These are phyloP conservation scores for Allolobophora icterica DNA, from an alignment of 2,888 invertebrate genomes.

Conservation along the genomic window DNA sequence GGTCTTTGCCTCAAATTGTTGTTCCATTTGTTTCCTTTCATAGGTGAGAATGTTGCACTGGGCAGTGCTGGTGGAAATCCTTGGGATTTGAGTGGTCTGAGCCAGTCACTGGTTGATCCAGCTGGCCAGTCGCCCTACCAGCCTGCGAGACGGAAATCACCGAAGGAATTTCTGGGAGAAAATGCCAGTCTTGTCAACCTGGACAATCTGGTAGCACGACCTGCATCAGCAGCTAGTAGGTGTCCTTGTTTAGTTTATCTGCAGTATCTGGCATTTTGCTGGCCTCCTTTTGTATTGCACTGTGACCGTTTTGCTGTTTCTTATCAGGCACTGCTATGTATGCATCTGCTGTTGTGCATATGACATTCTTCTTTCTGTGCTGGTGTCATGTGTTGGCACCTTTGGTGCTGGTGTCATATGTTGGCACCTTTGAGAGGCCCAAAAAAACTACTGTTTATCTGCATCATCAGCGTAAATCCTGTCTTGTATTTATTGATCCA, in stretches of 20 bases:
- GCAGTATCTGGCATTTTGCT: neutral
- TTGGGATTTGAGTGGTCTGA: slow-evolving; percentile 54
- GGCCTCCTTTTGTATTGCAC: neutral
- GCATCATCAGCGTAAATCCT: no score
- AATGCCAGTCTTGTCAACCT: slow-evolving; percentile 95
- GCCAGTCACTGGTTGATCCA: neutral
- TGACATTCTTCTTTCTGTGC: no score
- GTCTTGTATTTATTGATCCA: neutral
- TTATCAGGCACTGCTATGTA: neutral
- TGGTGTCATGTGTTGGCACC: no score
- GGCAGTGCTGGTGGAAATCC: slow-evolving; percentile 46
- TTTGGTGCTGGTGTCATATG: no score
- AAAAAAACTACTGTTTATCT: no score
- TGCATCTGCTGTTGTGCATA: no score
- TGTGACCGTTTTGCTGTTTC: neutral
- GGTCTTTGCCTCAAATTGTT: neutral
- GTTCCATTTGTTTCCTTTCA: neutral
- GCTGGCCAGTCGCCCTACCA: slow-evolving; percentile 18
- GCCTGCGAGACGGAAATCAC: slow-evolving; percentile 74
- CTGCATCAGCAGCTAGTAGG: slow-evolving; percentile 57
- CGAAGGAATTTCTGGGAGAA: slow-evolving; percentile 93
- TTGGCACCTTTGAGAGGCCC: no score
- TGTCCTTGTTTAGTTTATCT: neutral
- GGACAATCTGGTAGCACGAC: slow-evolving; percentile 84
- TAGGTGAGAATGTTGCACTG: neutral